These are phyloP conservation scores for Nothoprocta pentlandii DNA, from an alignment of 2,113 vertebrate genomes.

Conservation along the genomic window DNA sequence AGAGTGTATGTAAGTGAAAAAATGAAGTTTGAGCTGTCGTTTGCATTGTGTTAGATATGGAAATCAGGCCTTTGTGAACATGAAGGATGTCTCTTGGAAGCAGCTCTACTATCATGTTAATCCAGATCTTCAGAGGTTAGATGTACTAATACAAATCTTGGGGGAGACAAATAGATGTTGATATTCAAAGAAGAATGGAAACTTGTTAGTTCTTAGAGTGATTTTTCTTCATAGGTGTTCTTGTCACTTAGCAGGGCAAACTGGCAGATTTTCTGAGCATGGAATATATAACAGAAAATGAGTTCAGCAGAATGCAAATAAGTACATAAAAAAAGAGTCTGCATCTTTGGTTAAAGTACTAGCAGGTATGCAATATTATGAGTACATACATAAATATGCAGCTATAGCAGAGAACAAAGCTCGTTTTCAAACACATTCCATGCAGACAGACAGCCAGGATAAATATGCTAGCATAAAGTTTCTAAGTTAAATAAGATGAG, in stretches of 20 bases:
- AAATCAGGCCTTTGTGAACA: background rate
- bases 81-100: background rate
- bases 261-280: background rate
- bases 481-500: background rate
- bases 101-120: background rate
- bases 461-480: background rate
- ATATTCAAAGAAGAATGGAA: background rate
- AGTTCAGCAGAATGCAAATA: background rate
- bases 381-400: background rate
- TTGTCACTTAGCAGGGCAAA: background rate
- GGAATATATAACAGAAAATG: rapidly evolving
- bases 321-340: background rate
- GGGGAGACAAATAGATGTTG: background rate
- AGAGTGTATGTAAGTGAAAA: background rate
- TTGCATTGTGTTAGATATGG: background rate
- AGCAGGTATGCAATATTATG: background rate
- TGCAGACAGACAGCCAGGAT: background rate
- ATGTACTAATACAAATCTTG: background rate
- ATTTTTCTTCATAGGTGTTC: background rate
- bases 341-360: background rate
- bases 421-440: background rate
- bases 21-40: background rate
- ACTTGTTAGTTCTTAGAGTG: background rate
- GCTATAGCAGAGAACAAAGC: background rate
- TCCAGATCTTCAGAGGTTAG: background rate